Evolutionary conservation across 2,888 invertebrate genomes (phyloP), one percentile per base, ranked within the genome.

Genomic region (Rhopalosiphum nymphaeae): DNA sequence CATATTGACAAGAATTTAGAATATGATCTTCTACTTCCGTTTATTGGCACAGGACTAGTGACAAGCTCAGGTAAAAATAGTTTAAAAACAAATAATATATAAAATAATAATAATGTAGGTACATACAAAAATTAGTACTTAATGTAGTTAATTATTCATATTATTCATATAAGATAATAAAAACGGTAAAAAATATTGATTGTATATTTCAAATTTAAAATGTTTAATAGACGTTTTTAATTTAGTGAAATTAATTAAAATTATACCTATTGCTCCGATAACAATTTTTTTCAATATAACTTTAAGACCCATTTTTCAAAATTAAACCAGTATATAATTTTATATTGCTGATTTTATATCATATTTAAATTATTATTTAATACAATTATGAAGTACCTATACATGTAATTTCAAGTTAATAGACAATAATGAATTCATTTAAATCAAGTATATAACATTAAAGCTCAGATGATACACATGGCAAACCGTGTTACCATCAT

Each of bases 1-100:
- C 96, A 96, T 94, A 96, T 96, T 87, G 95, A 96, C 94, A 96
- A 96, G 94, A 96, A 96, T 94, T 95, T 95, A 44, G 96, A 96
- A 94, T 96, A 96, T 94, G 94, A 95, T 36, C 95, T 95, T 94
- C 95, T 96, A 10, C 95, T 95, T 46, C 95, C 95, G 9, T 96
- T 96, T 96, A 95, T 96, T 4, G 96, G 96, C 7, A 95, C 95
- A 42, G 96, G 96, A 36, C 95, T 96, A 61, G 95, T 96, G 44
- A 95, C 95, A 5, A 96, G 96, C 93, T 95, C 95, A 87, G 96
- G 96, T 96, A 94, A 95, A 95, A 95, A 85, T 56, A 46, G 2
- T 61, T 16, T 57, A 9, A 36, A 9, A 26, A 78, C 16, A 78
- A 29, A 53, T 53, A 53, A 2, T 53, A 53, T 13, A 13, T 3